Conservation (phyloP, 2,888 invertebrate genomes). For the Taenaris catops region DNA sequence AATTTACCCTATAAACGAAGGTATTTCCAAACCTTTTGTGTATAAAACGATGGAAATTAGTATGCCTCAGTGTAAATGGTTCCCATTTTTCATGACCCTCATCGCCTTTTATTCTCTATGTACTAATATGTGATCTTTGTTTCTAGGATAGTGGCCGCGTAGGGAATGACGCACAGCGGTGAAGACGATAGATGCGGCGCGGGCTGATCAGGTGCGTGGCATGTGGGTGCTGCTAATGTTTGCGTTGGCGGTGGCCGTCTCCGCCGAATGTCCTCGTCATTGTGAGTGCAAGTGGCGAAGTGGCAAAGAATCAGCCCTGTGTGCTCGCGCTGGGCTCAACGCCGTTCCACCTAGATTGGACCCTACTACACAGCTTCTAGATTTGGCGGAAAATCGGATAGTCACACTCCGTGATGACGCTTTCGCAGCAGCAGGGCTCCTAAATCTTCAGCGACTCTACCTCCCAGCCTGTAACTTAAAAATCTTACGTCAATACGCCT, state of each 20-base stretch:
- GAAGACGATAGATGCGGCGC: slow-evolving; percentile 63
- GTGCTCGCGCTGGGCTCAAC: slow-evolving; percentile 87
- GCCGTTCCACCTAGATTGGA: slow-evolving; percentile 87
- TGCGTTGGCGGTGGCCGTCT: slow-evolving; percentile 67
- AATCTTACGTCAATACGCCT: slow-evolving; percentile 85
- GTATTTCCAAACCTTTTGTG: no score
- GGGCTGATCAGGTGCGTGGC: slow-evolving; percentile 70
- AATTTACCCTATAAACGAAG: no score
- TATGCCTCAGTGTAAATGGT: no score
- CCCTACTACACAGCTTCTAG: slow-evolving; percentile 88
- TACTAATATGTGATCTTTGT: slow-evolving; percentile 27
- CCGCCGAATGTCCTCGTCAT: slow-evolving; percentile 85
- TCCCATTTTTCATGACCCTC: no score
- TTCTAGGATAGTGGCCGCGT: slow-evolving; percentile 43
- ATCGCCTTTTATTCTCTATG: no score
- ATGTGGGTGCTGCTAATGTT: slow-evolving; percentile 79
- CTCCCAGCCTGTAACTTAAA: slow-evolving; percentile 85
- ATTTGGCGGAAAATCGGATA: slow-evolving; percentile 87
- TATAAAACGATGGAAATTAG: no score
- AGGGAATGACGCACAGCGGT: slow-evolving; percentile 63
- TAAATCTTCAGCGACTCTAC: slow-evolving; percentile 90
- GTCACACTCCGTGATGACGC: slow-evolving; percentile 84
- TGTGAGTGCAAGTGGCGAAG: slow-evolving; percentile 95
- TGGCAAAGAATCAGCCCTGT: slow-evolving; percentile 91
- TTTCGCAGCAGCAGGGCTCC: slow-evolving; percentile 86